Evolutionary conservation across 2,797 vertebrate genomes (phyloP), one percentile per base, ranked within the genome.

Genomic region (Caiman crocodilus): DNA sequence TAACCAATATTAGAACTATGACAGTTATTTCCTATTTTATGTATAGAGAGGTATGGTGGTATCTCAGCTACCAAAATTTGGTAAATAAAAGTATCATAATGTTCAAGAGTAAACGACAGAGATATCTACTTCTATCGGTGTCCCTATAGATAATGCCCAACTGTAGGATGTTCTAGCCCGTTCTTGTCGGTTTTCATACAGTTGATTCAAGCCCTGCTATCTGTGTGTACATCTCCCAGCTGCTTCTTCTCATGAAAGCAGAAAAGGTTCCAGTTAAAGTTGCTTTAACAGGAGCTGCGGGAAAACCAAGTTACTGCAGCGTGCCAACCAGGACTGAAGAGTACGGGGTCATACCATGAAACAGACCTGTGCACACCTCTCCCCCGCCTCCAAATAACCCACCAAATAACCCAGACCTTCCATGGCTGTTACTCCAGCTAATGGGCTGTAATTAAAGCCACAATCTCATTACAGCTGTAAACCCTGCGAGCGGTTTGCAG

Each of bases 1-100:
- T 84, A 90, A 85, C 76, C 63, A 75, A 32, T 42, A 88, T 67
- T 78, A 76, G 92, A 83, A 91, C 92, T 92, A 76, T 87, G 94
- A 82, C 50, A 90, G 82, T 6, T 92, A 87, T 75, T 91, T 94
- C 9, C 42, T 50, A 50, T 50, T 92, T 92, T 80, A 82, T 90
- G 79, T 85, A 76, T 5, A 4, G 82, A 74, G 92, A 95, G 87
- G 18, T 80, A 69, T 23, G 12, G 82, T 82, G 83, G 90, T 89
- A 80, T 35, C 90, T 84, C 88, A 89, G 94, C 73, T 82, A 91
- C 59, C 60, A 85, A 89, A 90, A 93, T 42, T 76, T 89, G 76
- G 79, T 69, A 95, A 93, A 92, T 6, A 1, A 73, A 93, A 71
- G 50, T 69, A 87, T 50, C 80, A 61, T 89, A 88, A 92, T 88